Base-by-base conservation (phyloP, 2,888 invertebrate genomes). In the Galerucella pusilla region DNA sequence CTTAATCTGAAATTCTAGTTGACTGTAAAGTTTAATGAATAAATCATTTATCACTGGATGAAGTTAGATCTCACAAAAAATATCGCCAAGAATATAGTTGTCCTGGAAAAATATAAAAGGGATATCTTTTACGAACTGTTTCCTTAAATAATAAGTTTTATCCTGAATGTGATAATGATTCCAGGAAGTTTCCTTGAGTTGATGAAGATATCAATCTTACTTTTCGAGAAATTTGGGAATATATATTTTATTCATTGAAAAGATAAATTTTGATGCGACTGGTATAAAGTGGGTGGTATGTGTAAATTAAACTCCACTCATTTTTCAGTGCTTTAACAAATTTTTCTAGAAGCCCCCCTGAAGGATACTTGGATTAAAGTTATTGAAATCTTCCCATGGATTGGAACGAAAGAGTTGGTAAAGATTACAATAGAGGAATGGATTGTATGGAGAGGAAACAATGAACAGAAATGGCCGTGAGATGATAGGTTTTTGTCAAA, bases 1-100 rank as follows among this genome's bases (percentile, higher is more conserved):
- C 65, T 66, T 63, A 63, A 73, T 68, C 68, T 73, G 64, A 73
- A 73, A 73, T 73, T 73, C 68, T 73, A 65, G 66, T 73, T 73
- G 65, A 68, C 63, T 68, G 57, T 65, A 46, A 68, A 69, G 63
- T 73, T 64, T 69, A 68, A 73, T 73, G 68, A 68, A 73, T 73
- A 68, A 73, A 73, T 68, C 73, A 73, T 73, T 68, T 73, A 68
- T 73, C 63, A 67, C 68, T 73, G 65, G 57, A 65, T 71, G 57
- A 65, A 71, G 71, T 65, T 42, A 45, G 54, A 65, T 45, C 65
- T 64, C 28, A 57, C 52, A 65, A 65, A 65, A 65, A 65, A 71
- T 59, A 25, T 54, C 71, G 65, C 42, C 49, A 45, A 54, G 71
- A 65, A 65, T 57, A 65, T 46, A 46, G 64, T 65, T 65, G 45